A percentile compares a stretch with the other conserved stretches of the same genome.
phyloP scores from a whole-genome alignment of 2,113 vertebrate species.

The Platysternon megacephalum region DNA sequence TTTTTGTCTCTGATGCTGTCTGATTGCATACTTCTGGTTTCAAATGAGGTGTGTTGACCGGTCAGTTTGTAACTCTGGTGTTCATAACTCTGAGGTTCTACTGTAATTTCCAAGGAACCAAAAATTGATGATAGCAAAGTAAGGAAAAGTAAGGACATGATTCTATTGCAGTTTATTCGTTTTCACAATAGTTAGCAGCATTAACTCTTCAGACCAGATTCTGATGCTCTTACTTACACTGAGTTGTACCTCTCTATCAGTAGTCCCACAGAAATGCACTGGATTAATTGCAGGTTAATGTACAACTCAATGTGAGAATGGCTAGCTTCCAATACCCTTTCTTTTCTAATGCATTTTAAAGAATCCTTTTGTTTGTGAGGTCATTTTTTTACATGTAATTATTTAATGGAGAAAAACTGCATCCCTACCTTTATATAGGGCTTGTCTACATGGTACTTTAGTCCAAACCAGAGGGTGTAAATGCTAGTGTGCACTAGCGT shows the following conservation, averaged over 20 bases:
- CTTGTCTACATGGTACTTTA: not conserved
- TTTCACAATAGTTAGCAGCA: constrained; percentile 29
- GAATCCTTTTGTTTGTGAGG: not conserved
- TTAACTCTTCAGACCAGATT: constrained; percentile 24
- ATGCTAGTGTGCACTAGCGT: not conserved
- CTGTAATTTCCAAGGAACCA: constrained; percentile 3
- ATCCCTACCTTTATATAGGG: not conserved
- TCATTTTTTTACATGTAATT: not conserved
- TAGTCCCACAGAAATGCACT: not conserved
- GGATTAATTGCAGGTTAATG: not conserved
- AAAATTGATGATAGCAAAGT: constrained; percentile 54
- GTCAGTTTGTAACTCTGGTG: too few relatives aligned
- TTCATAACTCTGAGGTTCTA: not conserved
- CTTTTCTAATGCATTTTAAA: not conserved
- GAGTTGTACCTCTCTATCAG: not conserved
- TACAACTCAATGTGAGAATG: not conserved
- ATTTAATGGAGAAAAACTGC: not conserved
- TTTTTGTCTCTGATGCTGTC: too few relatives aligned
- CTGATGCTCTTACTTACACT: not conserved
- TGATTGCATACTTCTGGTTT: too few relatives aligned
- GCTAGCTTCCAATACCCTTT: not conserved
- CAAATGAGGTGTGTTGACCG: too few relatives aligned
- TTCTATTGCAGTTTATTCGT: constrained; percentile 21
- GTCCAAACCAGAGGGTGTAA: not conserved
- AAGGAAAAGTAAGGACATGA: constrained; percentile 52